These are phyloP conservation scores for Hypselothyrea guttata DNA, from an alignment of 2,888 invertebrate genomes.

Conservation along the genomic window DNA sequence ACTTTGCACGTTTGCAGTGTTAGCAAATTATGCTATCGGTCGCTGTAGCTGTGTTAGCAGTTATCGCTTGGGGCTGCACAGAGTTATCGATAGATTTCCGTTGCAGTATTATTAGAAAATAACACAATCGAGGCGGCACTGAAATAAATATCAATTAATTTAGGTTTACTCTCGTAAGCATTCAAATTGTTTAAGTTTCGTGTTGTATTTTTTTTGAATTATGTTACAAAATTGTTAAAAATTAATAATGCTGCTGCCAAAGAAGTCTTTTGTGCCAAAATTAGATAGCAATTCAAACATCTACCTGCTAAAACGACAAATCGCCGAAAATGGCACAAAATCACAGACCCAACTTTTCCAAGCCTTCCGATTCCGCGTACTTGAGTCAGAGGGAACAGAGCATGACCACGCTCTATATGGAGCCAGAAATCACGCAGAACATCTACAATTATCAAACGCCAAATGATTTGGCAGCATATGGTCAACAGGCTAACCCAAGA, in stretches of 20 bases:
- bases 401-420: too few relatives aligned
- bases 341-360: constrained; percentile 45
- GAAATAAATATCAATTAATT: constrained; percentile 11
- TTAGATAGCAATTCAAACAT: constrained; percentile 16
- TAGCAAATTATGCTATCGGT: too few relatives aligned
- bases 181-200: constrained; percentile 1
- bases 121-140: constrained; percentile 17
- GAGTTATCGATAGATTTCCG: too few relatives aligned
- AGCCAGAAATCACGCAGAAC: too few relatives aligned
- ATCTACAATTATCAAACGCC: too few relatives aligned
- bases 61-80: too few relatives aligned
- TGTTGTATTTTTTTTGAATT: constrained; percentile 14
- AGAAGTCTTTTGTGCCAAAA: constrained; percentile 18
- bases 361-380: constrained; percentile 43
- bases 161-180: not conserved
- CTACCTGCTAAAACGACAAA: constrained; percentile 43
- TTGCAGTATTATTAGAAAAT: too few relatives aligned
- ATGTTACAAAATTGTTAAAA: constrained; percentile 51
- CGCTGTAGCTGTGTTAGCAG: too few relatives aligned
- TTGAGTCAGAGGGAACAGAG: not conserved
- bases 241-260: constrained; percentile 55
- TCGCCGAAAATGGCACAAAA: constrained; percentile 53
- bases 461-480: not conserved
- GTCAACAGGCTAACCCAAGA: not conserved
- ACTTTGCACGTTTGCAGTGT: too few relatives aligned